phyloP scores from a whole-genome alignment of 2,797 vertebrate species.

The Onychomys arenicola region DNA sequence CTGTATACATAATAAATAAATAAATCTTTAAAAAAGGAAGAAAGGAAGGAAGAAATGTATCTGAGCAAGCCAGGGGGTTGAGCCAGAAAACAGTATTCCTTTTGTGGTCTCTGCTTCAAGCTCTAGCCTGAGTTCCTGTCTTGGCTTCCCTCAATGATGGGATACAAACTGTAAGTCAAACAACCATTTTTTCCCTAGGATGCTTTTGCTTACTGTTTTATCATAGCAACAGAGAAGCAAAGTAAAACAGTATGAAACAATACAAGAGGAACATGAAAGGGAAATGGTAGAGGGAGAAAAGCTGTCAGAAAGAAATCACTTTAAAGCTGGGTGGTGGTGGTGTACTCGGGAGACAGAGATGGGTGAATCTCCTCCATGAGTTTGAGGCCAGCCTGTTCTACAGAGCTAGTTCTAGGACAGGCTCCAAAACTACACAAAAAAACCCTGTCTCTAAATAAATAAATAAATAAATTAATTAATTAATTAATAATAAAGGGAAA shows the following conservation, averaged over 20 bases:
- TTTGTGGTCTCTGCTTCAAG: not conserved
- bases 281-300: not conserved
- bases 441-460: not conserved
- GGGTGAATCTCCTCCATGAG: not conserved
- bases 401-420: not conserved
- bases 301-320: constrained; percentile 32
- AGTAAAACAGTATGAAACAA: constrained; percentile 16
- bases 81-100: not conserved
- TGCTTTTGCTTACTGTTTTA: not conserved
- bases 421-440: not conserved
- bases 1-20: too few species aligned
- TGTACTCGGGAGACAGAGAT: not conserved
- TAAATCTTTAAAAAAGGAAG: too few species aligned
- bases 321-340: not conserved
- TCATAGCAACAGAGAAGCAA: not conserved
- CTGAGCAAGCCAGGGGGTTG: not conserved
- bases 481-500: too few species aligned
- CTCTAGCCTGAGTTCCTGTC: not conserved
- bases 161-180: not conserved
- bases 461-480: too few species aligned
- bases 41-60: not conserved
- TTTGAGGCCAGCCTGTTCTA: not conserved
- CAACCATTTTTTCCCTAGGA: not conserved
- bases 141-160: not conserved
- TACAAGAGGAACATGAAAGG: not conserved